phyloP scores from a whole-genome alignment of 2,888 invertebrate genomes.

The Stictocephala bisonia region DNA sequence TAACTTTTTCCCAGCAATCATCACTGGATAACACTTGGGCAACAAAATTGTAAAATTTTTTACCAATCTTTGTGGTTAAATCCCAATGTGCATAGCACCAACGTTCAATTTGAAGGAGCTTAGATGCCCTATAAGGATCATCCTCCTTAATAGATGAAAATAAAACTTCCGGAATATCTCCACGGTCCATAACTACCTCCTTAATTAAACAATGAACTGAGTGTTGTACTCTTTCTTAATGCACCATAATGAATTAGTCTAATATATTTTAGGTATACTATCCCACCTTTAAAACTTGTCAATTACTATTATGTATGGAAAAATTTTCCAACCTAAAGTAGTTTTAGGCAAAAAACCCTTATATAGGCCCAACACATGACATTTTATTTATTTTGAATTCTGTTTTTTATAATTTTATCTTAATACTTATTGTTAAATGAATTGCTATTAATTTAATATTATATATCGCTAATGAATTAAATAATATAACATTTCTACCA shows the following conservation, averaged over 20 bases:
- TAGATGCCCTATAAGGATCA: not conserved
- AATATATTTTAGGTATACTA: not conserved
- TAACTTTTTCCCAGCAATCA: not conserved
- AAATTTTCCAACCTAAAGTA: not conserved
- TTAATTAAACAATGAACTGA: not conserved
- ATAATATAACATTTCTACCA: constrained; percentile 19
- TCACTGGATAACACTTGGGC: not conserved
- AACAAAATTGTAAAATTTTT: not conserved
- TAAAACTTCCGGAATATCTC: not conserved
- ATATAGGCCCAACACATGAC: not conserved
- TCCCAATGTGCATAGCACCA: not conserved
- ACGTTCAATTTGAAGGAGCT: not conserved
- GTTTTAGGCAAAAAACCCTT: not conserved
- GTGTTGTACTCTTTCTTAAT: no score
- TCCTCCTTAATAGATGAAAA: not conserved
- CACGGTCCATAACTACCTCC: not conserved
- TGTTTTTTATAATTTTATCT: no score
- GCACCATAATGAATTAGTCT: not conserved
- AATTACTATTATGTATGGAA: not conserved
- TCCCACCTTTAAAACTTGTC: not conserved
- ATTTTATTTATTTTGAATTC: no score
- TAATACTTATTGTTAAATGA: constrained; percentile 17
- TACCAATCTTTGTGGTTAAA: not conserved
- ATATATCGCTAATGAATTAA: constrained; percentile 15
- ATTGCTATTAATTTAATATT: constrained; percentile 23